These are phyloP conservation scores for Crematogaster levior DNA, from an alignment of 2,888 invertebrate genomes.

Conservation along the genomic window DNA sequence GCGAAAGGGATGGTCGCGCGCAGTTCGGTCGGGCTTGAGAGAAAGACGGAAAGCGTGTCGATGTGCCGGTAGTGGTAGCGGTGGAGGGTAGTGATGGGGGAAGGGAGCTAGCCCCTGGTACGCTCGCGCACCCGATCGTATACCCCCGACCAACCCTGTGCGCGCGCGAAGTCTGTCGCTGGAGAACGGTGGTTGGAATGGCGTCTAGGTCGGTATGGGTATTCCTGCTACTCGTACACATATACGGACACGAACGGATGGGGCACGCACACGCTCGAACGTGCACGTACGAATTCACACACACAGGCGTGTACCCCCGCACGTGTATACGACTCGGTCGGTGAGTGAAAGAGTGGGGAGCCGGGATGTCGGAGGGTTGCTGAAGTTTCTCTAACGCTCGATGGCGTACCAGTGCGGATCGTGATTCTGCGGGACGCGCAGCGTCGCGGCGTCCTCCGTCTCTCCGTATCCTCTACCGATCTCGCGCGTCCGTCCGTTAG, in stretches of 20 bases:
- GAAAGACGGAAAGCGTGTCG: conserved; percentile 58
- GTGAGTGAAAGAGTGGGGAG: conserved; percentile 61
- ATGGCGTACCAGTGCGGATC: conserved; percentile 84
- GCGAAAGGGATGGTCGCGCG: conserved; percentile 44
- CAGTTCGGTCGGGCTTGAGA: conserved; percentile 43
- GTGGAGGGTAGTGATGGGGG: conserved; percentile 56
- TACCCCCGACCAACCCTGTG: conserved; percentile 58
- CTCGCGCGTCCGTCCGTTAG: conserved; percentile 40
- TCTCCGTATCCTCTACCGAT: conserved; percentile 40
- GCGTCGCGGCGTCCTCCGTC: conserved; percentile 73
- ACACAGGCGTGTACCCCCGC: background rate
- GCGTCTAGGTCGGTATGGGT: conserved; percentile 55
- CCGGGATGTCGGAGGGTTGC: conserved; percentile 78
- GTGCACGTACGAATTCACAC: background rate
- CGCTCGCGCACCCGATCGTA: conserved; percentile 70
- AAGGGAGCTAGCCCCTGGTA: conserved; percentile 63
- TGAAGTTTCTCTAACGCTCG: conserved; percentile 83
- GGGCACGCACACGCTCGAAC: background rate
- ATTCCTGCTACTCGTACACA: conserved; percentile 29
- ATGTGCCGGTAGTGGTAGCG: conserved; percentile 34
- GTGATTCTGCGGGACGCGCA: conserved; percentile 84
- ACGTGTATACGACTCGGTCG: conserved; percentile 43
- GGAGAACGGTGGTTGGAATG: conserved; percentile 70
- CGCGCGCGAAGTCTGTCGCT: conserved; percentile 75
- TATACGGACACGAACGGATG: background rate